phyloP scores from a whole-genome alignment of 2,113 vertebrate genomes.

The Dolichotis patagonum region DNA sequence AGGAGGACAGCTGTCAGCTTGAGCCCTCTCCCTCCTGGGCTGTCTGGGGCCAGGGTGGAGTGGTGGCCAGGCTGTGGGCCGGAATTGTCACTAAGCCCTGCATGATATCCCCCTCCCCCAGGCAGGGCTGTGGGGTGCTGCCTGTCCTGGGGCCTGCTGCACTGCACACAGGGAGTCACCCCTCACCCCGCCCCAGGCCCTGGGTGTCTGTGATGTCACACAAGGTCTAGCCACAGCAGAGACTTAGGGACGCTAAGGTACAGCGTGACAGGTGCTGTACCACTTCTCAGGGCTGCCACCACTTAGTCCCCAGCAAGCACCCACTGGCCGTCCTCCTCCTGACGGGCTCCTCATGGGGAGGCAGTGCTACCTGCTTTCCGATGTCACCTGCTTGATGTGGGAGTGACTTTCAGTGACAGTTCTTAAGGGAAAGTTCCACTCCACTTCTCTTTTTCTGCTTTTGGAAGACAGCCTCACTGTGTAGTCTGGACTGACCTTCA shows the following conservation, averaged over 20 bases:
- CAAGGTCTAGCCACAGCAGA: neutral
- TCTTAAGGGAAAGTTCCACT: neutral
- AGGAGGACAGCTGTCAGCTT: neutral
- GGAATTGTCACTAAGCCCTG: neutral
- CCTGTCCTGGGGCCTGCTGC: too few relatives aligned
- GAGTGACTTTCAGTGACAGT: neutral
- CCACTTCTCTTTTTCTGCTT: neutral
- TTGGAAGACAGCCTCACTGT: neutral
- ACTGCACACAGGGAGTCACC: too few relatives aligned
- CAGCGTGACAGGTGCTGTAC: neutral
- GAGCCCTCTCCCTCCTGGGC: neutral
- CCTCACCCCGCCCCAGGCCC: too few relatives aligned
- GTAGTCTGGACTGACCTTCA: neutral
- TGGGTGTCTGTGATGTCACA: too few relatives aligned
- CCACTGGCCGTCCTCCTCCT: too few relatives aligned
- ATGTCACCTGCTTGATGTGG: neutral
- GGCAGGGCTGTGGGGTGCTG: neutral
- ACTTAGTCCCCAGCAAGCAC: too few relatives aligned
- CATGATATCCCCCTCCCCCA: neutral
- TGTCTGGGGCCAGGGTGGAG: neutral
- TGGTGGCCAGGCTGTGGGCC: neutral
- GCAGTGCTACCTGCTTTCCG: neutral
- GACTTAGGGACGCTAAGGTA: neutral
- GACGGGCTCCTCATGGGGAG: neutral
- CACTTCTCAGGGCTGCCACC: neutral